Base-by-base conservation (phyloP, 2,797 vertebrate species). In the Anabas testudineus region DNA sequence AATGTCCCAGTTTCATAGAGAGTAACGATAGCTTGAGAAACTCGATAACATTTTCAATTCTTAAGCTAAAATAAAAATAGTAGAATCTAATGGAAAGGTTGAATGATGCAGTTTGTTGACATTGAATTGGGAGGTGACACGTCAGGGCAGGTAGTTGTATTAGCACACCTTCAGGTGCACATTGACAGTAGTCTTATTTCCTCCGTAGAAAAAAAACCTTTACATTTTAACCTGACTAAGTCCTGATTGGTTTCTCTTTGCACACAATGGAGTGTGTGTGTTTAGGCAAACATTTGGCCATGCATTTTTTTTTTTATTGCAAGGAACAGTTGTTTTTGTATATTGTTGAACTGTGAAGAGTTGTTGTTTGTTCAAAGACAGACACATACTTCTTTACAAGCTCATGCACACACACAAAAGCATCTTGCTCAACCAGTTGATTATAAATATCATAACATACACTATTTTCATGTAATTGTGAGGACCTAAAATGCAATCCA, bases 371-470 rank as follows among this genome's bases (percentile, higher is more conserved):
- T 36, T 47, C 15, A 30, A 28, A 36, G 36, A 12, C 36, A 15
- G 34, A 24, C 16, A 32, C 3, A 16, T 22, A 13, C 22, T 4
- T 14, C 8, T 15, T 16, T 34, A 34, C 30, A 16, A 10, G 7
- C 15, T 14, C 2, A 7, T 13, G 37, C n/a, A n/a, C n/a, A n/a
- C n/a, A n/a, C n/a, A 5, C 39, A 6, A 43, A 60, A 64, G 19
- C 28, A 53, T 48, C 47, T 36, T 42, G 14, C 7, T 42, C n/a
- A 75, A 59, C 53, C 47, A 32, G 41, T 28, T 45, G 1, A 14
- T 13, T n/a, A 8, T 13, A 8, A 10, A 28, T 24, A 48, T 14
- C 1, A 42, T 14, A 12, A n/a, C 13, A 7, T 24, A 5, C 5
- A 53, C 7, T 22, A 16, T 2, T 10, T 54, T 13, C 13, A 26